A percentile compares a stretch with the other conserved stretches of the same genome.
phyloP scores from a whole-genome alignment of 2,888 invertebrate genomes.

The Aleiodes leptofemur region DNA sequence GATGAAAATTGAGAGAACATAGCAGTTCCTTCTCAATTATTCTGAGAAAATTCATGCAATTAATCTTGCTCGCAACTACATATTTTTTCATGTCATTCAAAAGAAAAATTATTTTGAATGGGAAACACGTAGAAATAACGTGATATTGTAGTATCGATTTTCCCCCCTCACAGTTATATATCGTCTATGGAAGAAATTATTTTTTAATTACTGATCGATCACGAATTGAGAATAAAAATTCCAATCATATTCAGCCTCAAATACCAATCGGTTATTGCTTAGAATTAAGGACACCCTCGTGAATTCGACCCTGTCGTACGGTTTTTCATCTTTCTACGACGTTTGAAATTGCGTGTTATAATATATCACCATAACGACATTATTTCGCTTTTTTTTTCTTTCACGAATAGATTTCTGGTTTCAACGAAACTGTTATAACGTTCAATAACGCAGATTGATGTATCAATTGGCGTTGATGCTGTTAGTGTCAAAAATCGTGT shows the following conservation, averaged over 20 bases:
- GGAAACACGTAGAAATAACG: background rate
- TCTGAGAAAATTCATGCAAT: background rate
- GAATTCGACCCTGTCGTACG: conserved; percentile 2
- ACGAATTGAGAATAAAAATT: conserved; percentile 32
- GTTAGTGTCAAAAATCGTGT: background rate
- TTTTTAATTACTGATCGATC: conserved; percentile 34
- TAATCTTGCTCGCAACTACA: no score
- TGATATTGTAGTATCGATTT: background rate
- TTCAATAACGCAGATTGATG: background rate
- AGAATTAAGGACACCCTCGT: conserved; percentile 42
- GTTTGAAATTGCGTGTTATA: conserved; percentile 30
- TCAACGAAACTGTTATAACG: background rate
- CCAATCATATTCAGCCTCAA: conserved; percentile 25
- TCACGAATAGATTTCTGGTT: background rate
- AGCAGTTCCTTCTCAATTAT: background rate
- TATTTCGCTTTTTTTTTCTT: background rate
- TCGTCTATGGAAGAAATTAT: background rate
- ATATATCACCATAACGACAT: conserved; percentile 41
- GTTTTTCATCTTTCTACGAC: conserved; percentile 23
- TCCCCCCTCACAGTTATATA: background rate
- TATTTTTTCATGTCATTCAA: no score
- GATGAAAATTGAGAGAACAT: background rate
- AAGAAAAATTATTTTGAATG: background rate
- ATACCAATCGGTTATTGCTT: conserved; percentile 41
- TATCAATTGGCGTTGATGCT: background rate